Conservation (phyloP, 2,888 invertebrate genomes). For the Eristalinus aeneus region DNA sequence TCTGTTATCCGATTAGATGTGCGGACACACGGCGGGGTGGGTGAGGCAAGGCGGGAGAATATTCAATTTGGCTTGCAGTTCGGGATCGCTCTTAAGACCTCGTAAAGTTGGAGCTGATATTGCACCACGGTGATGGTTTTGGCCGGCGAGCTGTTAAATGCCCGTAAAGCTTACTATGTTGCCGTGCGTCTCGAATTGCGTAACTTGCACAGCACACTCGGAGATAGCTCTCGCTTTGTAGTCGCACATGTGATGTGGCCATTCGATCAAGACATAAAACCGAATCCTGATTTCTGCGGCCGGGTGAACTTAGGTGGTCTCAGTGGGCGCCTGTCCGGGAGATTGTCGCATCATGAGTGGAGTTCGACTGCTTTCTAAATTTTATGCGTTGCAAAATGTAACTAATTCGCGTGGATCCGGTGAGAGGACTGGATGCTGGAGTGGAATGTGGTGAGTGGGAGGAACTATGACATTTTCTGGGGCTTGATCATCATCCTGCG, state of each 20-base stretch:
- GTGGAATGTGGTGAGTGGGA: too few relatives aligned
- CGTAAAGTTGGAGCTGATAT: constrained; percentile 58
- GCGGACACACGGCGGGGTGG: background rate
- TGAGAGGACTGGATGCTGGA: too few relatives aligned
- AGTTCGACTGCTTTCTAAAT: background rate
- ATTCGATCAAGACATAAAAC: background rate
- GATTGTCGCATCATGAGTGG: background rate
- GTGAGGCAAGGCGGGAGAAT: constrained; percentile 10
- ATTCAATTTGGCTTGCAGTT: constrained; percentile 63
- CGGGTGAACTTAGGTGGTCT: background rate
- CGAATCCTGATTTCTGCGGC: background rate
- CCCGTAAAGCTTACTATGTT: constrained; percentile 43
- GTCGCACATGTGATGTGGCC: background rate
- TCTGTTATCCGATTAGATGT: constrained; percentile 64
- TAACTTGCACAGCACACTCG: background rate
- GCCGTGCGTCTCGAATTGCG: background rate
- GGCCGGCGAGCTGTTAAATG: constrained; percentile 42
- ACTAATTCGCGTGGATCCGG: background rate
- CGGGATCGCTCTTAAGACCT: constrained; percentile 60
- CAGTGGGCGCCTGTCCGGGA: background rate
- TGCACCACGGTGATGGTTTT: constrained; percentile 27
- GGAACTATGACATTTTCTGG: too few relatives aligned
- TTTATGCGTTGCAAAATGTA: background rate
- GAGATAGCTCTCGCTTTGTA: background rate
- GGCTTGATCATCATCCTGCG: too few relatives aligned